Conservation (phyloP, 2,113 vertebrate genomes). For the Cromileptes altivelis region DNA sequence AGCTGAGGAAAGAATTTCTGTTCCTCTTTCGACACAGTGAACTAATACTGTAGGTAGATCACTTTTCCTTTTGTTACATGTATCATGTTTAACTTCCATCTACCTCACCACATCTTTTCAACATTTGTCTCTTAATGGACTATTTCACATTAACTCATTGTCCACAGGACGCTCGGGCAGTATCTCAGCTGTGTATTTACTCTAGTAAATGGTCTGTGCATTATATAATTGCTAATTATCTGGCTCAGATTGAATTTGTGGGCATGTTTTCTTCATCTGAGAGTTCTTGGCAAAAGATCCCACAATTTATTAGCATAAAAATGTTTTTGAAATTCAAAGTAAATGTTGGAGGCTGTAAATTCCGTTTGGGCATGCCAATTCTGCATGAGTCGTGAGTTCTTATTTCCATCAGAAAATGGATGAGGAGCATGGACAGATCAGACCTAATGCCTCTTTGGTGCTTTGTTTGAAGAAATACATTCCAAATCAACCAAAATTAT, state of each 20-base stretch:
- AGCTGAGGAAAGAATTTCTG: conserved; percentile 35
- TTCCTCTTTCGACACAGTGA: conserved; percentile 36
- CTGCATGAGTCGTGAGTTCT: not conserved
- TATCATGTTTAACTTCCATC: conserved; percentile 61
- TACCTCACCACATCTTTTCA: conserved; percentile 78
- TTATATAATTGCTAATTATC: conserved; percentile 14
- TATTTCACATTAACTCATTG: conserved; percentile 33
- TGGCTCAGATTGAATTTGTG: conserved; percentile 22
- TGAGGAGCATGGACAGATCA: not conserved
- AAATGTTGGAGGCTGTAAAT: conserved; percentile 10
- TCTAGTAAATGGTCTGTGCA: conserved; percentile 32
- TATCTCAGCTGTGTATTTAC: conserved; percentile 46
- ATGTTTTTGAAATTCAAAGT: conserved; percentile 26
- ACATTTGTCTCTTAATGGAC: conserved; percentile 47
- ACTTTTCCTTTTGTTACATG: conserved; percentile 59
- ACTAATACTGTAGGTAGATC: conserved; percentile 50
- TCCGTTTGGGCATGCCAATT: not conserved
- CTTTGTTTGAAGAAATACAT: conserved; percentile 60
- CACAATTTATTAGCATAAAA: conserved; percentile 2
- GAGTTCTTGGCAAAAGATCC: conserved; percentile 9
- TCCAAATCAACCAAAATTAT: conserved; percentile 52
- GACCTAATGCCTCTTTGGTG: conserved; percentile 1
- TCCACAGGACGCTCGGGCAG: conserved; percentile 18
- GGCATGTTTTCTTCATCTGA: not conserved
- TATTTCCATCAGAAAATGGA: conserved; percentile 20